These are phyloP conservation scores for Altica lythri DNA, from an alignment of 2,888 invertebrate species.

Conservation along the genomic window DNA sequence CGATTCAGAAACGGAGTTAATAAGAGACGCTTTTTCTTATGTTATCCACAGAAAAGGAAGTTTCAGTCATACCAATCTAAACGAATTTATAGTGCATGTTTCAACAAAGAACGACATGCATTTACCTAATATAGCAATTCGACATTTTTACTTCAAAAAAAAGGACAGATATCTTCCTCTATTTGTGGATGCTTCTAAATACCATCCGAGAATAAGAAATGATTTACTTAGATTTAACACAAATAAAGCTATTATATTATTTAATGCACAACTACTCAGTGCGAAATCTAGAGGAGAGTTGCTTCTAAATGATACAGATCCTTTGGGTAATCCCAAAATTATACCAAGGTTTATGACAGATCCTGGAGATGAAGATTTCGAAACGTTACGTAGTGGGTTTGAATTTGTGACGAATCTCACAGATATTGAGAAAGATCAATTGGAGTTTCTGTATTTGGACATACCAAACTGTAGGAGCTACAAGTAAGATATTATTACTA, in stretches of 20 bases:
- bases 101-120: no score
- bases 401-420: conserved; percentile 40
- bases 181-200: conserved; percentile 40
- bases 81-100: conserved; percentile 60
- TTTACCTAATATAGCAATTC: conserved; percentile 41
- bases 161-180: conserved; percentile 49
- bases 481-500: no score
- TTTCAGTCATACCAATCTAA: conserved; percentile 53
- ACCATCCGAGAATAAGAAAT: conserved; percentile 42
- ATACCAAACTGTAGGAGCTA: conserved; percentile 53
- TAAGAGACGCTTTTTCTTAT: conserved; percentile 59
- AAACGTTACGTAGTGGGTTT: conserved; percentile 37
- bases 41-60: conserved; percentile 59
- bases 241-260: conserved; percentile 41
- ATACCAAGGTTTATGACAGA: conserved; percentile 68
- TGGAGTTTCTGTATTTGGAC: conserved; percentile 52
- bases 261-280: conserved; percentile 53
- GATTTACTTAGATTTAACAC: conserved; percentile 44
- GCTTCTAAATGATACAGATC: conserved; percentile 59
- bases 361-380: conserved; percentile 41
- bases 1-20: conserved; percentile 52
- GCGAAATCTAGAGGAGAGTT: conserved; percentile 58
- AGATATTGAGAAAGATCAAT: conserved; percentile 36
- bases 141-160: conserved; percentile 42
- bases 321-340: conserved; percentile 47